These are phyloP conservation scores for Tetragonula clypearis DNA, from an alignment of 1,140 invertebrate species.

Conservation along the genomic window DNA sequence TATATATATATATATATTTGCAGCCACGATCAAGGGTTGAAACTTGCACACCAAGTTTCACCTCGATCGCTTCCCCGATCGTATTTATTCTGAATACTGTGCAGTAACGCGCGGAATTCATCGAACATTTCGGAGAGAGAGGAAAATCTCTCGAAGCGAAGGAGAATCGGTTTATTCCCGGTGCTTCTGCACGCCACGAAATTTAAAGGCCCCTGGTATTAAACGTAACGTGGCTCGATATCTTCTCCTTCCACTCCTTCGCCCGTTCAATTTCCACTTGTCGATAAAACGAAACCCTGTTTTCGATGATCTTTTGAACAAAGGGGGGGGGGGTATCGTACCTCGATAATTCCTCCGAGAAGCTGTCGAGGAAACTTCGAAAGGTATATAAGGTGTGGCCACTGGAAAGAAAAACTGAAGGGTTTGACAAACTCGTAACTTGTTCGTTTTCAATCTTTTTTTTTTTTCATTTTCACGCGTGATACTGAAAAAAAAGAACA, in stretches of 20 bases:
- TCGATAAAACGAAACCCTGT: background rate
- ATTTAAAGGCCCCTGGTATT: background rate
- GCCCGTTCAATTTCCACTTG: background rate
- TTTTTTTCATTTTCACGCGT: too few relatives aligned
- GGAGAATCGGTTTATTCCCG: background rate
- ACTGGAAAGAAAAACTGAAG: too few relatives aligned
- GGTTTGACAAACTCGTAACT: too few relatives aligned
- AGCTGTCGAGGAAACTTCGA: too few relatives aligned
- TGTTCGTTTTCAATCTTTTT: too few relatives aligned
- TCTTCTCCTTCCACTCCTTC: background rate
- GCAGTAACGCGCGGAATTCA: background rate
- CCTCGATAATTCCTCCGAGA: too few relatives aligned
- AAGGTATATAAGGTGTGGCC: too few relatives aligned
- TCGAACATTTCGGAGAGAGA: background rate
- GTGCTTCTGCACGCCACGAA: background rate
- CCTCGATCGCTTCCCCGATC: background rate
- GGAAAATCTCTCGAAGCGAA: background rate
- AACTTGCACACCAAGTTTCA: background rate
- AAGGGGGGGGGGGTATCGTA: too few relatives aligned
- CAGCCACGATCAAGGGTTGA: background rate
- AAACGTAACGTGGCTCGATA: background rate
- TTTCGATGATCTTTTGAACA: too few relatives aligned
- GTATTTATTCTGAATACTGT: conserved; percentile 8
- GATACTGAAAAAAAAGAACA: too few relatives aligned
- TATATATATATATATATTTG: background rate